Base-by-base conservation (phyloP, 2,888 invertebrate species). In the Thumatha senex region DNA sequence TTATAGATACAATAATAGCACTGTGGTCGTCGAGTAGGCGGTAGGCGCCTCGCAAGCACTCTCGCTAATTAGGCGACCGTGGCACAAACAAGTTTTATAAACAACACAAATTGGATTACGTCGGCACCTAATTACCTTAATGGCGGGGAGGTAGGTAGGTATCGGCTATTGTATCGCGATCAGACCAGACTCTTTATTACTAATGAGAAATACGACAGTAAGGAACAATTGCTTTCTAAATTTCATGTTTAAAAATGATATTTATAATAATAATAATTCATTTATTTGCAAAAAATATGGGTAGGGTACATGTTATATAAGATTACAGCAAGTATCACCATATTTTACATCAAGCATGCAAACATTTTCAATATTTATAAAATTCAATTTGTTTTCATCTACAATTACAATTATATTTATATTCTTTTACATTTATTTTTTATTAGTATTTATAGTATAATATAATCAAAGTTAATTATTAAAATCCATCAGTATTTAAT, bases 121-220 rank as follows among this genome's bases (percentile, higher is more conserved):
- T 57, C 56, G 51, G 57, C 51, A 63, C 52, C 56, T 79, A 76
- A 79, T 79, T 74, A 76, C 76, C 73, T 69, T 78, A 78, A 79
- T 77, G 77, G 72, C 53, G 57, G 42, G 30, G 15, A 36, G 36
- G 44, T n/a, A 5, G 18, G 18, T 24, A 24, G 18, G 18, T 24
- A 24, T 24, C 24, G 11, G 35, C 24, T 13, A 11, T 18, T 33
- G 46, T 46, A 39, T 24, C 46, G 46, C 30, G 39, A 39, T 18
- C 46, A 12, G 38, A 29, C 31, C 30, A 10, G 30, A 10, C 7
- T 12, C 8, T 29, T 9, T 29, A 11, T 9, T 9, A 13, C n/a
- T 13, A 40, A 7, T 1, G 7, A 12, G 15, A 8, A 24, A 14
- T 3, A 40, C 2, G 24, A 30, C 24, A 13, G 29, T 40, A 30